Conservation (phyloP, 2,113 vertebrate genomes). For the Crotalus horridus region DNA sequence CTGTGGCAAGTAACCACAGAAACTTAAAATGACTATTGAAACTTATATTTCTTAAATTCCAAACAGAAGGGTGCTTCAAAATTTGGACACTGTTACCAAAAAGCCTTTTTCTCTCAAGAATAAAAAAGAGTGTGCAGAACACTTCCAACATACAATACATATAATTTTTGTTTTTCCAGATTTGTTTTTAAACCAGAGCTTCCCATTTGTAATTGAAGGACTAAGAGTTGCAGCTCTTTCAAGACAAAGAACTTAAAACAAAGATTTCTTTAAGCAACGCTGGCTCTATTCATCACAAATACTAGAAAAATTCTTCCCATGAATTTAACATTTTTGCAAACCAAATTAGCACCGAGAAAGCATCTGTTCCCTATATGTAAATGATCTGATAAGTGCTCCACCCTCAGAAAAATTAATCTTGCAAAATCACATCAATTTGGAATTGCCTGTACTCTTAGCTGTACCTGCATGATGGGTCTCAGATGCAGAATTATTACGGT, state of each 20-base stretch:
- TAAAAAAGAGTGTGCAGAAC: not conserved
- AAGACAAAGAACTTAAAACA: not conserved
- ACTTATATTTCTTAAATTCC: not conserved
- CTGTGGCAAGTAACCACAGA: not conserved
- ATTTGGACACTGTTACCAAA: not conserved
- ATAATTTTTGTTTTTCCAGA: not conserved
- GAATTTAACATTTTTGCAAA: not conserved
- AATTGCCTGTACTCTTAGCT: fast-evolving
- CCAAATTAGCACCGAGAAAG: not conserved
- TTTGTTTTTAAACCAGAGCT: not conserved
- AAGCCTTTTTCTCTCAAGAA: not conserved
- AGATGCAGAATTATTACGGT: constrained; percentile 47
- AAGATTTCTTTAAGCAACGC: not conserved
- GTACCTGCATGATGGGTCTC: constrained; percentile 61
- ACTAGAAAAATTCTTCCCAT: not conserved
- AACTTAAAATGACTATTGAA: not conserved
- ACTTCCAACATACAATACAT: not conserved
- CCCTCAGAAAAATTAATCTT: constrained; percentile 12
- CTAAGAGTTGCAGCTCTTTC: not conserved
- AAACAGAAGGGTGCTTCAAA: not conserved
- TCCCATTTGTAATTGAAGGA: not conserved
- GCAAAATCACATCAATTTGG: not conserved
- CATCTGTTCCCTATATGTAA: not conserved
- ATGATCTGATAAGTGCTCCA: not conserved
- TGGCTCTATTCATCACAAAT: not conserved